Evolutionary conservation across 2,113 vertebrate species (phyloP), one percentile per base, ranked within the genome.

Genomic region (Odocoileus virginianus): DNA sequence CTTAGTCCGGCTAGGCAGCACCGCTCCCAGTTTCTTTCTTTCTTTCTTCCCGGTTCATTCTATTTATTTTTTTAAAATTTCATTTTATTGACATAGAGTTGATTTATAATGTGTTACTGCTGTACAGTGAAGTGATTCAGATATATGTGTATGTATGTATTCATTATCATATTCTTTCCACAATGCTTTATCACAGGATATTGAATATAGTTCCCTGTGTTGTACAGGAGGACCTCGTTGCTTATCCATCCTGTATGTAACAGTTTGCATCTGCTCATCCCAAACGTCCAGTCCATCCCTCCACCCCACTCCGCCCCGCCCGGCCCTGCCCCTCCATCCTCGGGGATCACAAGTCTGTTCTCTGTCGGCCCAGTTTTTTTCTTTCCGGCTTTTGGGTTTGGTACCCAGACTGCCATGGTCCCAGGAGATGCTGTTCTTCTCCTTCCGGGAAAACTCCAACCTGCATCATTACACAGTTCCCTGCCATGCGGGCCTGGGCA

Each of bases 401-500:
- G 16, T 8, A 43, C 23, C 13, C 19, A 89, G 21, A 7, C 14
- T 47, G 16, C 64, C 14, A 3, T 6, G 11, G 40, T 4, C 6
- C 10, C n/a, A 40, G 12, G 13, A 89, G 47, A 82, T 0, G 9
- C 6, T 9, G 4, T 9, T 52, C 45, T 50, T 57, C 25, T 57
- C 33, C 64, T 61, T 76, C 58, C 14, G 21, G 40, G 54, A 6
- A 33, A 16, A n/a, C 28, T 55, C 55, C 7, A 0, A 47, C 9
- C 12, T 28, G 30, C 45, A 60, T 30, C 33, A 30, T 82, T 57
- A 28, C 43, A 6, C 55, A 93, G 17, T 57, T 50, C 25, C 50
- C 14, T 3, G 54, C 15, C 2, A 17, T 1, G 14, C 2, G 1
- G 30, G 55, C 16, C 36, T 45, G 1, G 67, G n/a, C 7, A 1